phyloP scores from a whole-genome alignment of 1,140 invertebrate genomes.

The Bombus waltoni region DNA sequence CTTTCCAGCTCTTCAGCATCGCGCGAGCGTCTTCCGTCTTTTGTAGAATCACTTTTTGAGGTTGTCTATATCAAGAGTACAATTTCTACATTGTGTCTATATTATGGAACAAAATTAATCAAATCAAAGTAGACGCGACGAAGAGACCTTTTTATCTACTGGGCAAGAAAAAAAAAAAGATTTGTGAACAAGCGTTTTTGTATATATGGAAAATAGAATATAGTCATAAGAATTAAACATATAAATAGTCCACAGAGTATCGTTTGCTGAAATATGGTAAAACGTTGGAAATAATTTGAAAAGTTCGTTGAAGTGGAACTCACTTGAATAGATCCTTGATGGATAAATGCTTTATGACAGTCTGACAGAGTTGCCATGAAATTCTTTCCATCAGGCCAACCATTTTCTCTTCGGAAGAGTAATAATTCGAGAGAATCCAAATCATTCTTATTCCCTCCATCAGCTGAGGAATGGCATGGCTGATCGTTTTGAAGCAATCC shows the following conservation, averaged over 20 bases:
- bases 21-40: constrained; percentile 84
- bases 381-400: constrained; percentile 90
- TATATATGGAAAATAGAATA: no score
- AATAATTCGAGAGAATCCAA: constrained; percentile 91
- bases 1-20: constrained; percentile 91
- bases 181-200: background rate
- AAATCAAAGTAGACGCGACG: no score
- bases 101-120: background rate
- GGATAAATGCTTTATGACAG: constrained; percentile 88
- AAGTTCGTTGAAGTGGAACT: background rate
- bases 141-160: background rate
- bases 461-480: constrained; percentile 88
- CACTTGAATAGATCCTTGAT: constrained; percentile 89
- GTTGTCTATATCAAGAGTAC: constrained; percentile 76
- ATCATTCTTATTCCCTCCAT: constrained; percentile 93
- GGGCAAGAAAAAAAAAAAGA: background rate
- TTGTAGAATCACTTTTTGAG: constrained; percentile 81
- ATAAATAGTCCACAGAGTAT: no score
- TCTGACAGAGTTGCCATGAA: constrained; percentile 90
- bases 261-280: background rate
- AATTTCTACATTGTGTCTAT: background rate
- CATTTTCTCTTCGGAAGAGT: constrained; percentile 89
- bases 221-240: background rate
- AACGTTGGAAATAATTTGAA: background rate
- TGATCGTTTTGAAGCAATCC: constrained; percentile 88